Conservation (phyloP, 2,888 invertebrate species). For the Drosophila tripunctata region DNA sequence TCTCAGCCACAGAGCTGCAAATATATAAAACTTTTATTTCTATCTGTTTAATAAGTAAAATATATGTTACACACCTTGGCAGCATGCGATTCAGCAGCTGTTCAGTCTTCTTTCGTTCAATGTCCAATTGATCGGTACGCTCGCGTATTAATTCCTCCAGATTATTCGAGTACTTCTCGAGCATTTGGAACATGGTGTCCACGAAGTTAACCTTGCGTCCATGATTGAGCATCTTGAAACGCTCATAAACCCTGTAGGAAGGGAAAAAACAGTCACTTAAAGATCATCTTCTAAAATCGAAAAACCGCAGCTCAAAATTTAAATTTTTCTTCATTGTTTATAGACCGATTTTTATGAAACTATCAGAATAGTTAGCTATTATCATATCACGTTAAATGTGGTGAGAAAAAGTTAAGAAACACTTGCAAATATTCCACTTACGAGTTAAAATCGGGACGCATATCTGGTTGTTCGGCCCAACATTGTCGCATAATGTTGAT, state of each 20-base stretch:
- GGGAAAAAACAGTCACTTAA: no score
- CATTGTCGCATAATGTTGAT: conserved; percentile 97
- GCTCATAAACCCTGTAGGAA: conserved; percentile 91
- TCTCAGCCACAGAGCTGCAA: conserved; percentile 95
- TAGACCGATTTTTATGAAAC: no score
- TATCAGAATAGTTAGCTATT: accelerated
- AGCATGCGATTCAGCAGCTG: conserved; percentile 95
- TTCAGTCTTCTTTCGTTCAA: conserved; percentile 98
- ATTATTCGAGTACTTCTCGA: conserved; percentile 98
- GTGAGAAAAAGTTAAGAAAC: no score
- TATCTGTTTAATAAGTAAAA: no score
- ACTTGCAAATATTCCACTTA: no score
- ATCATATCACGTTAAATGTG: no score
- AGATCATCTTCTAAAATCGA: no score
- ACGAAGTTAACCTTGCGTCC: conserved; percentile 97
- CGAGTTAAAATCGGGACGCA: conserved; percentile 94
- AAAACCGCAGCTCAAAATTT: no score
- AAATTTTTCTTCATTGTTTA: no score
- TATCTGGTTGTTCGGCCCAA: conserved; percentile 95
- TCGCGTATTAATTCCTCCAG: conserved; percentile 96
- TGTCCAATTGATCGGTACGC: conserved; percentile 95
- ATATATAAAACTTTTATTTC: no score
- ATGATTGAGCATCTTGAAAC: conserved; percentile 95
- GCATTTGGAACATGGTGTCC: conserved; percentile 98
- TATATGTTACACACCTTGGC: conserved; percentile 88